Base-by-base conservation (phyloP, 2,888 invertebrate species). In the Rhodophaea formosa region DNA sequence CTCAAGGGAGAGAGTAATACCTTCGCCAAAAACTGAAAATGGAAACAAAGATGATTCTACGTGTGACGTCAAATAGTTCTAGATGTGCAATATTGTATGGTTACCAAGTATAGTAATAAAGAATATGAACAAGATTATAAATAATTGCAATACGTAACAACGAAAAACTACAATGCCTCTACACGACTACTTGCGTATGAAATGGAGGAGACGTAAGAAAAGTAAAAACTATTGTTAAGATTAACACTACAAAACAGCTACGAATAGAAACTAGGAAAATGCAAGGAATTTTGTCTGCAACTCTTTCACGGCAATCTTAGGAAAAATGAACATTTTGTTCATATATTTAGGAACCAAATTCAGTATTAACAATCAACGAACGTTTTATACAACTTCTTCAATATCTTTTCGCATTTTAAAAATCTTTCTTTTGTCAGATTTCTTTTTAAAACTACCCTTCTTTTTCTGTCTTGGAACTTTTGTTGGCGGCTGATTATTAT, bases 391-490 rank as follows among this genome's bases (percentile, higher is more conserved):
- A 1, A 82, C 70, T 74, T 88, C 88, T 73, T 91, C 91, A 6
- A 91, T 64, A 55, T 91, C 91, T 65, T 88, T 88, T 59, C 71
- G 82, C 84, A 91, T 88, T 62, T 77, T 80, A 16, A 80, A 79
- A 57, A 87, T 79, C 61, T 79, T 86, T 58, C 74, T 82, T 49
- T 78, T 83, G 12, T 85, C 84, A 0, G 84, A 80, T 69, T 77
- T 79, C 59, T 75, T 83, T 59, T 82, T 88, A 30, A 86, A 80
- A 62, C 84, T 88, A n/a, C 75, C 69, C 59, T 80, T 78, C 68
- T 84, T 77, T 65, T 83, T 76, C 61, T 79, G 81, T 59, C 84
- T 78, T 1, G 86, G 83, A 8, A 80, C 63, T 72, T 76, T 82
- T 5, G 71, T 68, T 1, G 86, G 85, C 10, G 72, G 73, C 60